These are phyloP conservation scores for Oscheius sp. DNA, from an alignment of 2,888 invertebrate genomes.

Conservation along the genomic window DNA sequence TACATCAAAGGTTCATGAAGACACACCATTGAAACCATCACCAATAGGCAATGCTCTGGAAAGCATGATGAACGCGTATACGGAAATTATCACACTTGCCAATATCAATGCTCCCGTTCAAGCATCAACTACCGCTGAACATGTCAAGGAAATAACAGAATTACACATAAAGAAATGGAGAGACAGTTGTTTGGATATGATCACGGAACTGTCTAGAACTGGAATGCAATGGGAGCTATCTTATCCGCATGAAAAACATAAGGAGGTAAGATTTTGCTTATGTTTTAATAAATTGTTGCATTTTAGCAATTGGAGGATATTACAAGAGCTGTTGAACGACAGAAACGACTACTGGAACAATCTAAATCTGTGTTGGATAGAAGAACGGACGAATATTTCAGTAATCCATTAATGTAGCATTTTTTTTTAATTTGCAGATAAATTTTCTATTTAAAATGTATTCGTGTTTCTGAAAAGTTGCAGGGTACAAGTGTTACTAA, in stretches of 20 bases:
- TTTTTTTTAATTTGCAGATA: too few species aligned
- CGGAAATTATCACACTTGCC: slow-evolving; percentile 16
- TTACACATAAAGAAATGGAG: slow-evolving; percentile 51
- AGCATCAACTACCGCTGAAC: slow-evolving; percentile 44
- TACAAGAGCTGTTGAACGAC: slow-evolving; percentile 17
- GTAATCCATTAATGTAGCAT: slow-evolving; percentile 1
- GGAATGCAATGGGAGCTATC: slow-evolving; percentile 15
- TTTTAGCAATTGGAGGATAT: slow-evolving; percentile 33
- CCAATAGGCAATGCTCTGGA: slow-evolving; percentile 19
- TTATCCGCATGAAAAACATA: slow-evolving; percentile 19
- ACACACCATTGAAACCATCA: neutral
- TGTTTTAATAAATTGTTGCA: neutral
- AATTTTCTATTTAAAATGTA: too few species aligned
- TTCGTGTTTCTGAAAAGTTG: too few species aligned
- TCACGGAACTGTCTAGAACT: slow-evolving; percentile 25
- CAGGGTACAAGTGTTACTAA: too few species aligned
- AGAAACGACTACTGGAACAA: slow-evolving; percentile 25
- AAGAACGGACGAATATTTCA: slow-evolving; percentile 32
- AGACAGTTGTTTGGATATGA: slow-evolving; percentile 17
- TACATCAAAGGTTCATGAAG: neutral
- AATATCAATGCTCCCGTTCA: slow-evolving; percentile 12
- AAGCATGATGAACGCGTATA: slow-evolving; percentile 4
- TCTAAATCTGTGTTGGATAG: slow-evolving; percentile 10
- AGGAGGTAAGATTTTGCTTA: slow-evolving; percentile 10
- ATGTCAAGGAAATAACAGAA: slow-evolving; percentile 68